phyloP scores from a whole-genome alignment of 2,113 vertebrate species.

The Turnix velox region DNA sequence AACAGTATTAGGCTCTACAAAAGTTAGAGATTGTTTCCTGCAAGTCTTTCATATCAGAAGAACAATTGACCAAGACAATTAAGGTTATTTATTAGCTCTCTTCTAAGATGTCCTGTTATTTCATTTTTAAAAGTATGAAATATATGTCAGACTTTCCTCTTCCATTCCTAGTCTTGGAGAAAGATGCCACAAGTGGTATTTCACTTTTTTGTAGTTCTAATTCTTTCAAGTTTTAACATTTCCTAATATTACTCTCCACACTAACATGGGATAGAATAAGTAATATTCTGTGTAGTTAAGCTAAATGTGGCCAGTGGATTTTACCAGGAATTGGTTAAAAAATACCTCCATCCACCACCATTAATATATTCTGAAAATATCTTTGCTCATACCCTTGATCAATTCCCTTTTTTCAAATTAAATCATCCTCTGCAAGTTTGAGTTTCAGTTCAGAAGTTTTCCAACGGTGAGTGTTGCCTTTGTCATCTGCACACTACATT shows the following conservation, averaged over 20 bases:
- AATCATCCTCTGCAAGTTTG: neutral
- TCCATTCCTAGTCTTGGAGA: neutral
- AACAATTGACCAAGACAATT: conserved; percentile 9
- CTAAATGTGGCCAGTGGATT: neutral
- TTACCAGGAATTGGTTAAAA: neutral
- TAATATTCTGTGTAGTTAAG: neutral
- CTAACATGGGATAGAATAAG: neutral
- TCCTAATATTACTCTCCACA: neutral
- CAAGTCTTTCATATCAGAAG: conserved; percentile 12
- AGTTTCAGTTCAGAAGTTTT: neutral
- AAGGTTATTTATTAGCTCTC: neutral
- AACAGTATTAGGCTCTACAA: conserved; percentile 52
- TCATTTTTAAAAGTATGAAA: neutral
- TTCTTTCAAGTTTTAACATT: neutral
- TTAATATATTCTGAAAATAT: neutral
- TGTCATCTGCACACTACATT: neutral
- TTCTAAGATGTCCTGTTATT: conserved; percentile 1
- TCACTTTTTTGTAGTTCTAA: neutral
- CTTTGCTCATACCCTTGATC: neutral
- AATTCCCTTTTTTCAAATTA: neutral
- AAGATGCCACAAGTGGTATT: neutral
- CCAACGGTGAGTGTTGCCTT: neutral
- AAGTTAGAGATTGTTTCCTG: conserved; percentile 21
- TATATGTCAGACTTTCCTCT: conserved; percentile 3
- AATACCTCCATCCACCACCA: neutral